Base-by-base conservation (phyloP, 2,888 invertebrate genomes). In the Heliconius ismenius region DNA sequence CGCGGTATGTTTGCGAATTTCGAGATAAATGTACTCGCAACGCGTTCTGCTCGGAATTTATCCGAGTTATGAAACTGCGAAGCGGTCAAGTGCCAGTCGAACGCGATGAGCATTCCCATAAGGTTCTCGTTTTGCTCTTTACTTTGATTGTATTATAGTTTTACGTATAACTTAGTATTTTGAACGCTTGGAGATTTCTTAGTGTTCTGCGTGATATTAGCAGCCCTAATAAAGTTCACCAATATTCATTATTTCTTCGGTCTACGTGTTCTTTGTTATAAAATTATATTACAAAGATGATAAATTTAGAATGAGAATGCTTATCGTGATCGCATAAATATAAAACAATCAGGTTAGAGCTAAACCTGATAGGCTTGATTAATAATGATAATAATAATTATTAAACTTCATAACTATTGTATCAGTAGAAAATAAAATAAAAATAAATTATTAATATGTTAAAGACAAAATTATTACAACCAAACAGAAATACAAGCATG, bases 11-110 rank as follows among this genome's bases (percentile, higher is more conserved):
- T 78, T 73, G 70, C 75, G 60, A 79, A 77, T 69, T 79, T 75
- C 58, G 36, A 73, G 63, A 77, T 75, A 75, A 77, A 77, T 63
- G 68, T 74, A 73, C 77, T 73, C 60, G 65, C 74, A 74, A 72
- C 77, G 68, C 79, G 69, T 62, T 73, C 75, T 72, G 73, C 62
- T 43, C 64, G 68, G 77, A 73, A 77, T 79, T 79, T 79, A 79
- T 79, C 77, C 76, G 77, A 79, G 79, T 79, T 79, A 79, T 79
- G 79, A 75, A 79, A 77, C 79, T 77, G 68, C 62, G 75, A 58
- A 49, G 64, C 78, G 74, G 78, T 78, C 78, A 78, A 78, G 76
- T 76, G 49, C 76, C 67, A 76, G 75, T 68, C 64, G 72, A 74
- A 74, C 74, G 75, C 73, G 68, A 70, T 76, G 75, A 76, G 70